A percentile compares a stretch with the other conserved stretches of the same genome.
These are phyloP conservation scores for Nettapus auritus DNA, from an alignment of 2,113 vertebrate species.

Conservation along the genomic window DNA sequence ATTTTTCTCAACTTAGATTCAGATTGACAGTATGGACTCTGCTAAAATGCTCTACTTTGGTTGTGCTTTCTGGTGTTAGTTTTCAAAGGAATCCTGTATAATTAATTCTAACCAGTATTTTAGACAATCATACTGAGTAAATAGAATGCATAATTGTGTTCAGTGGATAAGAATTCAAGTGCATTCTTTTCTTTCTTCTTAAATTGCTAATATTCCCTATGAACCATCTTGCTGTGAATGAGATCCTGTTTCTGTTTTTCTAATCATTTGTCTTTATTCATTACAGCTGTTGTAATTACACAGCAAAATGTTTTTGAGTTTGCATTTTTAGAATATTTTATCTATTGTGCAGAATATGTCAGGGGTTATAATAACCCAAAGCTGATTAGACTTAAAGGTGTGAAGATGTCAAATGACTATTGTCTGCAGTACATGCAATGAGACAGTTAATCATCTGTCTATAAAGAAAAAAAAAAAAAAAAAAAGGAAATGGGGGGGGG, in stretches of 20 bases:
- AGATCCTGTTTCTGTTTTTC: slow-evolving; percentile 10
- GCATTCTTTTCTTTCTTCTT: slow-evolving; percentile 5
- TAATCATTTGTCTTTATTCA: slow-evolving; percentile 45
- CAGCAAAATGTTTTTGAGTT: not conserved
- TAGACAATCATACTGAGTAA: slow-evolving; percentile 9
- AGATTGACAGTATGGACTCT: not conserved
- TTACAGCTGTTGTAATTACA: slow-evolving; percentile 32
- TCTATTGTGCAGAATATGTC: not conserved
- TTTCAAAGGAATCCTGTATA: slow-evolving; percentile 2
- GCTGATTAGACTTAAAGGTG: slow-evolving; percentile 18
- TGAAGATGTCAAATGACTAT: slow-evolving; percentile 2
- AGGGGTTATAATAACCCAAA: not conserved
- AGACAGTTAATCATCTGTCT: not conserved
- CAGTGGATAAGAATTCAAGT: not conserved
- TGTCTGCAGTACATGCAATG: not conserved
- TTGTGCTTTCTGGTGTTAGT: not conserved
- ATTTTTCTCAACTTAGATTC: not conserved
- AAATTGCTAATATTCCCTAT: slow-evolving; percentile 24
- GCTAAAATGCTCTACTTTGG: not conserved
- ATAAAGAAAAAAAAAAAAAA: not conserved
- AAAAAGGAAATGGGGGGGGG: not conserved
- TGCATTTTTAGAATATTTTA: slow-evolving; percentile 26
- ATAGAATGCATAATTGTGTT: slow-evolving; percentile 14
- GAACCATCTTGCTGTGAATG: not conserved
- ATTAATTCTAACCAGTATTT: not conserved